Conservation (phyloP, 2,888 invertebrate genomes). For the Conomelus anceps region DNA sequence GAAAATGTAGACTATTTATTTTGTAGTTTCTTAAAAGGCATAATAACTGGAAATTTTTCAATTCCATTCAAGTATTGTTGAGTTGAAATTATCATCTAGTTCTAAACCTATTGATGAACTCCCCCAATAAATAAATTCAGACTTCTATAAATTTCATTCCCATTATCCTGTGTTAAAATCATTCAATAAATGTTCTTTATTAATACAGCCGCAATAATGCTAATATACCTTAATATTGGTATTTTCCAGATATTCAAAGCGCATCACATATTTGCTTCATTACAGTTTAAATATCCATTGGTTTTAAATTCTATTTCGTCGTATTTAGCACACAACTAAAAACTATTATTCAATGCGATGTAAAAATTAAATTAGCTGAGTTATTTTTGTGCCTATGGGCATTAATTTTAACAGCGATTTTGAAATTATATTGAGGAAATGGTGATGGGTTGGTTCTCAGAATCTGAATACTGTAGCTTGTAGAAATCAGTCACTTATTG, state of each 20-base stretch:
- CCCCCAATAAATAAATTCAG: background rate
- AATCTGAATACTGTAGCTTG: too few relatives aligned
- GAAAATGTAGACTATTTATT: too few relatives aligned
- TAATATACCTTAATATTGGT: background rate
- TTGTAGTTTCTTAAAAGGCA: too few relatives aligned
- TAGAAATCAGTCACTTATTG: too few relatives aligned
- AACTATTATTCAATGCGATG: background rate
- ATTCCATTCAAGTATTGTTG: too few relatives aligned
- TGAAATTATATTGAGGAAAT: too few relatives aligned
- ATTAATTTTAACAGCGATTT: too few relatives aligned
- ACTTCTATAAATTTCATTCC: background rate
- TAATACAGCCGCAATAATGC: background rate
- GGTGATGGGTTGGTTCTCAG: too few relatives aligned
- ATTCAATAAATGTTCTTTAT: background rate
- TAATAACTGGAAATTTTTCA: too few relatives aligned
- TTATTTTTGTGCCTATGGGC: background rate
- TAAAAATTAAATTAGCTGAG: background rate
- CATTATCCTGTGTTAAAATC: background rate
- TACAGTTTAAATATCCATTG: background rate
- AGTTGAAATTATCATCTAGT: background rate
- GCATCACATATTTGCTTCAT: background rate
- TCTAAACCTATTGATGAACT: background rate
- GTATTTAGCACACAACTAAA: background rate
- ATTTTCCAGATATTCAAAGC: background rate
- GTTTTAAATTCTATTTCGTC: background rate